Conservation (phyloP, 2,113 vertebrate genomes). For the Phrynocephalus versicolor region DNA sequence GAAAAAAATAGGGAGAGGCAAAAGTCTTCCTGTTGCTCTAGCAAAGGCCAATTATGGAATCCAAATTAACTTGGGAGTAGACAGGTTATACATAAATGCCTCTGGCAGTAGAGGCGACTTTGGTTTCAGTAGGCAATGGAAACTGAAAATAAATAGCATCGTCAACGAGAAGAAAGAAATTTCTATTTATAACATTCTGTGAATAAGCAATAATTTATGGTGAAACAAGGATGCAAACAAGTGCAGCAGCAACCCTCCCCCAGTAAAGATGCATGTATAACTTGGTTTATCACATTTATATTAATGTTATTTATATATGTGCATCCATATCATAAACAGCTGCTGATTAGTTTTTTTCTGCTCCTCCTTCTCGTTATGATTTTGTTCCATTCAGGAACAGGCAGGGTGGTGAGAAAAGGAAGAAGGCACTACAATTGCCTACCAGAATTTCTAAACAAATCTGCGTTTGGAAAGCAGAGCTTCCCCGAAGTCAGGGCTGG, state of each 20-base stretch:
- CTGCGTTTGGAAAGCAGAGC: neutral
- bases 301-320: neutral
- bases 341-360: neutral
- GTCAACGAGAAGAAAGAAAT: constrained; percentile 15
- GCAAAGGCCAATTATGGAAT: constrained; percentile 37
- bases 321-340: too few relatives aligned
- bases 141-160: constrained; percentile 57
- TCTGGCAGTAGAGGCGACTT: constrained; percentile 53
- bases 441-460: neutral
- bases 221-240: rapidly evolving
- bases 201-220: neutral
- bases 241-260: too few relatives aligned
- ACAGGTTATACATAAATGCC: constrained; percentile 49
- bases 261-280: neutral
- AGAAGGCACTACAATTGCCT: neutral
- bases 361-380: neutral
- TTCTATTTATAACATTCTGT: constrained; percentile 5
- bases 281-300: neutral
- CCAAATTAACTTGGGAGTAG: constrained; percentile 47
- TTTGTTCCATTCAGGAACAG: neutral
- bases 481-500: neutral
- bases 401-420: too few relatives aligned
- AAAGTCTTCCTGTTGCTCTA: neutral
- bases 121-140: constrained; percentile 52
- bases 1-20: neutral